Percentiles rank a stretch among this genome's conserved stretches.
phyloP scores from a whole-genome alignment of 2,113 vertebrate genomes.

The Gasterosteus aculeatus region DNA sequence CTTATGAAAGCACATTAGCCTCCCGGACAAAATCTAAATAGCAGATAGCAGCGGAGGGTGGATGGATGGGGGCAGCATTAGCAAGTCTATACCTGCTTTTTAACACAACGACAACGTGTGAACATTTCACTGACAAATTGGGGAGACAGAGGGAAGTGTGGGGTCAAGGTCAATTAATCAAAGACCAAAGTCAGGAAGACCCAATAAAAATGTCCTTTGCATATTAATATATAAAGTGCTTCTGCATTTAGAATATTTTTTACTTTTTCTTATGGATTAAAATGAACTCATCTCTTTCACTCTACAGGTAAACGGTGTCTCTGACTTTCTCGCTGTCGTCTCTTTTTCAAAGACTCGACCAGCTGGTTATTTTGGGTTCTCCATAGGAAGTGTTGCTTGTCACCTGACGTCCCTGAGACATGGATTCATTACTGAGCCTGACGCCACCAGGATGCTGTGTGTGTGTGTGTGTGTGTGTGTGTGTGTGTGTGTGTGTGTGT shows the following conservation, averaged over 20 bases:
- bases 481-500: conserved; percentile 44
- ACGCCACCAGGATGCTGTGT: conserved; percentile 78
- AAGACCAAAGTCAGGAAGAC: conserved; percentile 37
- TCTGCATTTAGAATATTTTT: conserved; percentile 5
- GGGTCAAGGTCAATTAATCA: conserved; percentile 62
- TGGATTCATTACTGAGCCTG: conserved; percentile 73
- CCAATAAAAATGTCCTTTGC: background rate
- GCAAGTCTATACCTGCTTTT: conserved; percentile 74
- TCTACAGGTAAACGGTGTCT: conserved; percentile 29
- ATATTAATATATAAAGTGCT: background rate
- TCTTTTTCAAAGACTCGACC: conserved; percentile 28
- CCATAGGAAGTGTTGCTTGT: conserved; percentile 72
- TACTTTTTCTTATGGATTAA: conserved; percentile 14
- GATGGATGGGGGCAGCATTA: conserved; percentile 50
- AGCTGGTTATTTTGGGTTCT: conserved; percentile 70
- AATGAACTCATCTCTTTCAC: conserved; percentile 2
- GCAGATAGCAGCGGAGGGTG: conserved; percentile 44
- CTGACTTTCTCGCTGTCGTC: conserved; percentile 25
- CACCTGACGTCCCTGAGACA: conserved; percentile 73
- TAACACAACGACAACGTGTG: conserved; percentile 73
- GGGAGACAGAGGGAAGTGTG: conserved; percentile 61
- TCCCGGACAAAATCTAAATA: conserved; percentile 71
- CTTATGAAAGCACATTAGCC: conserved; percentile 66
- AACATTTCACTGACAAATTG: conserved; percentile 75
- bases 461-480: conserved; percentile 45